Conservation (phyloP, 2,113 vertebrate genomes). For the Kryptolebias marmoratus region DNA sequence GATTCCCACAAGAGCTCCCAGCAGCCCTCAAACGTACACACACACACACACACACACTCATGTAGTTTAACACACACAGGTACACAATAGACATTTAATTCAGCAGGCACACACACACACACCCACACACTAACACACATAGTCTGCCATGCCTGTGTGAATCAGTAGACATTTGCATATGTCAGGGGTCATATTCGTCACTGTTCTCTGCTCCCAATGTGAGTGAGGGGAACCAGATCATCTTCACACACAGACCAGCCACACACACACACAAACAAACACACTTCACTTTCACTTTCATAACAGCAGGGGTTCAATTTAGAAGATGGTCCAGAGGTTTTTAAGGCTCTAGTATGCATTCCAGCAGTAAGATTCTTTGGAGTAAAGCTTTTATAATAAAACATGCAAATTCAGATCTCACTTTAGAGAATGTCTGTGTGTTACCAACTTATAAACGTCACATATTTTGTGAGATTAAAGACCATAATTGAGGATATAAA, state of each 20-base stretch:
- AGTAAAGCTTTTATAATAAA: background rate
- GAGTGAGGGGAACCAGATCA: constrained; percentile 60
- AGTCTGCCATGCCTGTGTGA: constrained; percentile 47
- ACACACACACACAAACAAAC: constrained; percentile 23
- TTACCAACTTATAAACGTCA: background rate
- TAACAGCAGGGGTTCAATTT: constrained; percentile 53
- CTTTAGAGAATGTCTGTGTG: background rate
- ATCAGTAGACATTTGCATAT: constrained; percentile 74
- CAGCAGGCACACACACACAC: constrained; percentile 9
- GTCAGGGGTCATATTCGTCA: constrained; percentile 71
- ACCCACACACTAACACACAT: constrained; percentile 20
- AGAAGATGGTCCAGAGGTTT: constrained; percentile 42
- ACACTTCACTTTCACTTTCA: constrained; percentile 16
- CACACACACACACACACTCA: constrained; percentile 2
- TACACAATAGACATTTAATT: background rate
- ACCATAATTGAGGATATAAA: too few species aligned
- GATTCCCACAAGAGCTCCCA: constrained; percentile 8
- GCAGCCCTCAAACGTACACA: constrained; percentile 11
- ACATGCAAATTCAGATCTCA: constrained; percentile 5
- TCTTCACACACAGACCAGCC: constrained; percentile 37
- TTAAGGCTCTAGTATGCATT: constrained; percentile 42
- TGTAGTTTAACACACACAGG: background rate
- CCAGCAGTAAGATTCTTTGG: background rate
- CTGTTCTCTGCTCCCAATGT: constrained; percentile 43
- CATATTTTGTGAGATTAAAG: too few species aligned